A percentile compares a stretch with the other conserved stretches of the same genome.
These are phyloP conservation scores for Sula dactylatra DNA, from an alignment of 2,113 vertebrate genomes.

Conservation along the genomic window DNA sequence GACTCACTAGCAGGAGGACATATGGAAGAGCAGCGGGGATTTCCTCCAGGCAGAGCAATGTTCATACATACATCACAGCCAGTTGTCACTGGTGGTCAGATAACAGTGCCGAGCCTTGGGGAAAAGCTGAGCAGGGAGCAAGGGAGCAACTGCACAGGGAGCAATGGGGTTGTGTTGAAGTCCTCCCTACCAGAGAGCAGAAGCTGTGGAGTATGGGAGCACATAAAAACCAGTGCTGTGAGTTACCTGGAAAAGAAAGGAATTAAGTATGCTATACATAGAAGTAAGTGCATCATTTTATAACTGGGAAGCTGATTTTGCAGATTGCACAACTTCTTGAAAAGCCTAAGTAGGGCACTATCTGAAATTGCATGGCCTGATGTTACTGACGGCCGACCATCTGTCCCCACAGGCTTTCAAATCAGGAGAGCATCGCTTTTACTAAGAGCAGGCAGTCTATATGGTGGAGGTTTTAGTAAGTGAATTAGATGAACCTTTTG, in stretches of 20 bases:
- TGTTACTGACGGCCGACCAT: not conserved
- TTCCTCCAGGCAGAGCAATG: not conserved
- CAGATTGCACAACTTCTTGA: not conserved
- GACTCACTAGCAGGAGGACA: not conserved
- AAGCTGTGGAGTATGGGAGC: not conserved
- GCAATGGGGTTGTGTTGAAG: not conserved
- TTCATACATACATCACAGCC: not conserved
- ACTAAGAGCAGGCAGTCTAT: not conserved
- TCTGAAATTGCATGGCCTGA: not conserved
- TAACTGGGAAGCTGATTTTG: not conserved
- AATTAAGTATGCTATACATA: not conserved
- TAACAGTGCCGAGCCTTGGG: not conserved
- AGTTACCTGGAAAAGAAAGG: not conserved
- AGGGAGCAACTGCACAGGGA: not conserved
- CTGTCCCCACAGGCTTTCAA: slow-evolving; percentile 1
- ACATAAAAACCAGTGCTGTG: not conserved
- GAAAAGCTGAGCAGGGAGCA: not conserved
- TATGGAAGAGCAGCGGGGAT: slow-evolving; percentile 17
- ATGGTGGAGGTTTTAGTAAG: not conserved
- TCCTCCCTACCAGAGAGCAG: not conserved
- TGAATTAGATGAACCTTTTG: not conserved
- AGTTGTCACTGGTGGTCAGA: not conserved
- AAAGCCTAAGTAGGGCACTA: not conserved
- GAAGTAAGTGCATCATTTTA: not conserved
- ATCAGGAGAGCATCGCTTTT: not conserved